These are phyloP conservation scores for Mustela lutreola DNA, from an alignment of 2,113 vertebrate species.

Conservation along the genomic window DNA sequence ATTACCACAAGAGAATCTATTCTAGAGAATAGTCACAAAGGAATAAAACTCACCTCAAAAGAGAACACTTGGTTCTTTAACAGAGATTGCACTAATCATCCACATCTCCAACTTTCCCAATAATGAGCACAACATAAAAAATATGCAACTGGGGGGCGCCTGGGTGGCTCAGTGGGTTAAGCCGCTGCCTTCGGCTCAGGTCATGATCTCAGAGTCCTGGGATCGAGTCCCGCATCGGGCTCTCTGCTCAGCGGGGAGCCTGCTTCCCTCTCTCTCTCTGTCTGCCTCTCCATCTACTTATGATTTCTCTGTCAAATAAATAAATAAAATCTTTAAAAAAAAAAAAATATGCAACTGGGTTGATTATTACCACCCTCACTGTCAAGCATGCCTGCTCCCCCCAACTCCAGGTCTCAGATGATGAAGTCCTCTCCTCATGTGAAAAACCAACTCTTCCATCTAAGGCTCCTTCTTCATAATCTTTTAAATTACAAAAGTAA, in stretches of 20 bases:
- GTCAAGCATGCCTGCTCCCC: not conserved
- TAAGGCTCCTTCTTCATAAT: not conserved
- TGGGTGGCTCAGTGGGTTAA: no score
- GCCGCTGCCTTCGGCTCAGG: no score
- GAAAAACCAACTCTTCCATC: not conserved
- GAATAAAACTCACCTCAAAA: not conserved
- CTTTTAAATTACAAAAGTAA: constrained; percentile 4
- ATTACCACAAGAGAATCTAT: not conserved
- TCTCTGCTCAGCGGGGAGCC: no score
- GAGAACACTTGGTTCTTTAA: not conserved
- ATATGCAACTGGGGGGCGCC: not conserved
- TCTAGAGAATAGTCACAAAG: not conserved
- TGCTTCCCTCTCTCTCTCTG: no score
- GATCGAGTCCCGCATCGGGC: no score
- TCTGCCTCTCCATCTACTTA: no score
- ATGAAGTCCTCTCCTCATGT: not conserved
- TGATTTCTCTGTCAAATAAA: no score
- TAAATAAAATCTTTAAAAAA: no score
- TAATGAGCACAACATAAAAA: not conserved
- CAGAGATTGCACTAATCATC: not conserved
- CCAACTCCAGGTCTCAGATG: not conserved
- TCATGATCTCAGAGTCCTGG: no score
- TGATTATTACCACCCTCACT: not conserved
- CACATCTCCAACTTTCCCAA: not conserved
- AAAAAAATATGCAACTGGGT: not conserved